Percentiles rank a stretch among this genome's conserved stretches.
Evolutionary conservation across 2,797 vertebrate species (phyloP).

Genomic region (Masticophis lateralis): DNA sequence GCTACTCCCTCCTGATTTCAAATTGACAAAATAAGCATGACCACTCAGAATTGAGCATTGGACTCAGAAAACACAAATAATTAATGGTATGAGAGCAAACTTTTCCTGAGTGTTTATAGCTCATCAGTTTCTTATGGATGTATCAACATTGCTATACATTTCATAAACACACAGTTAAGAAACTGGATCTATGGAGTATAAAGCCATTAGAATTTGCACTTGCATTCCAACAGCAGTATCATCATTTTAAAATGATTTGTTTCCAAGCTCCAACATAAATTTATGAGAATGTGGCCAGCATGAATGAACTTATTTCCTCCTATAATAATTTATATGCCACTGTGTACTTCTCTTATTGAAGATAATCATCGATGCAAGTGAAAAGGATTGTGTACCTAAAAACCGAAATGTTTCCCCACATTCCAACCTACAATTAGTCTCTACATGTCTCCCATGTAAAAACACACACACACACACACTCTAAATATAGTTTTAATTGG

Average conservation of each 20-base stretch:
- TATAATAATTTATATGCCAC: neutral
- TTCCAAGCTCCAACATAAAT: neutral
- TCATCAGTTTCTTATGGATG: neutral
- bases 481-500: neutral
- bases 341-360: neutral
- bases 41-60: neutral
- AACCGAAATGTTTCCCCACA: neutral
- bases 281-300: no score
- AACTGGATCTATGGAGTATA: neutral
- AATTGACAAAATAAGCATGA: neutral
- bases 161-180: neutral
- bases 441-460: neutral
- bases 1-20: neutral
- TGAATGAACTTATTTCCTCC: neutral
- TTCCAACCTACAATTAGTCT: neutral
- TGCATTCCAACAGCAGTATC: neutral
- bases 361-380: neutral
- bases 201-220: neutral
- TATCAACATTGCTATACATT: neutral
- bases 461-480: neutral
- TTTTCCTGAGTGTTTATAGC: neutral
- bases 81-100: neutral
- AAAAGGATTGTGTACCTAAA: neutral
- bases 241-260: no score
- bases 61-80: neutral